phyloP scores from a whole-genome alignment of 2,113 vertebrate genomes.

The Sula dactylatra region DNA sequence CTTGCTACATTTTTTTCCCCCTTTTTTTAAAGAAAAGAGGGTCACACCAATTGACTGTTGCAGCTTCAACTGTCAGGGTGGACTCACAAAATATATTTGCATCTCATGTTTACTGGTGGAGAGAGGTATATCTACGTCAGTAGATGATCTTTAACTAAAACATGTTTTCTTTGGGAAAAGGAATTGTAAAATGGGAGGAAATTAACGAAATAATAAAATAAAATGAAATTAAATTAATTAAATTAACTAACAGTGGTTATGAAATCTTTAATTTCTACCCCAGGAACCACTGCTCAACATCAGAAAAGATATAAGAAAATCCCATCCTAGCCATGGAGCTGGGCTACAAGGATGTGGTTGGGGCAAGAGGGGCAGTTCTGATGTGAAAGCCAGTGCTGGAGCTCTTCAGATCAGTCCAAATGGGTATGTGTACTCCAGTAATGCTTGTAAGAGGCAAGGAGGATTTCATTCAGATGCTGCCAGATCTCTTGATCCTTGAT shows the following conservation, averaged over 20 bases:
- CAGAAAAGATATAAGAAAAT: not conserved
- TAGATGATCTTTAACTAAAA: not conserved
- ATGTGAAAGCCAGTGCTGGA: not conserved
- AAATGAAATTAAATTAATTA: not conserved
- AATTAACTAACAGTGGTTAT: not conserved
- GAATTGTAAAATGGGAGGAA: not conserved
- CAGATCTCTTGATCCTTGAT: not conserved
- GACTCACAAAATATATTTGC: not conserved
- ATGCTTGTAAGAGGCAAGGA: fast-evolving
- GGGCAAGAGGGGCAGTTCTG: not conserved
- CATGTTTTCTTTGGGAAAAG: not conserved
- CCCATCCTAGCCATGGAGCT: not conserved
- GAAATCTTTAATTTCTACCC: not conserved
- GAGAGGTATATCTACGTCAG: not conserved
- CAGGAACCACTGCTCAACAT: not conserved
- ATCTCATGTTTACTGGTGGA: not conserved
- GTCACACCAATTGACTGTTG: not conserved
- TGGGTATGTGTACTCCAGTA: not conserved
- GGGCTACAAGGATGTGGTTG: not conserved
- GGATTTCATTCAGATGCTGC: not conserved
- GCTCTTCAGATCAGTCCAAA: not conserved
- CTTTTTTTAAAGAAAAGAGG: not conserved
- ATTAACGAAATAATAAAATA: not conserved
- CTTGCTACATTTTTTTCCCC: not conserved
- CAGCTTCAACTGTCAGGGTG: not conserved